These are phyloP conservation scores for Melopsittacus undulatus DNA, from an alignment of 2,797 vertebrate species.

Conservation along the genomic window DNA sequence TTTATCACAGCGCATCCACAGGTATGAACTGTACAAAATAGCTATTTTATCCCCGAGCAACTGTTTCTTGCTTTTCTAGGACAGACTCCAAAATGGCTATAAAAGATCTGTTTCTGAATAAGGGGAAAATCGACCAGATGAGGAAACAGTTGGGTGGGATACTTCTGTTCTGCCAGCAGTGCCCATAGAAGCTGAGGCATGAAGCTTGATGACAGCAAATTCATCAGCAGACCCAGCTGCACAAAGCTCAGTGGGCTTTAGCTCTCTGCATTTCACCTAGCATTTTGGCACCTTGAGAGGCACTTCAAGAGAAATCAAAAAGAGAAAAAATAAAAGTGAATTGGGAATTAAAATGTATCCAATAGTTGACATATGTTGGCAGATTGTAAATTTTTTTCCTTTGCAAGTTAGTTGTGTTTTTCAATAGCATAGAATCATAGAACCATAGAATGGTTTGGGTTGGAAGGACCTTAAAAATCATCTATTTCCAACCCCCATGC, in stretches of 20 bases:
- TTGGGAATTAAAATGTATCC: background rate
- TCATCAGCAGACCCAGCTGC: fast-evolving
- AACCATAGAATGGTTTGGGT: background rate
- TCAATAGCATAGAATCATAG: background rate
- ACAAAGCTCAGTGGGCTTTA: background rate
- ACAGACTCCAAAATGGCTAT: background rate
- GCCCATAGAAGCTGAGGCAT: background rate
- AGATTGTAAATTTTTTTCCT: background rate
- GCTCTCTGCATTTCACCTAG: background rate
- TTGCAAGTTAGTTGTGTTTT: background rate
- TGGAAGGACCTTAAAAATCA: background rate
- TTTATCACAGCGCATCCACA: background rate
- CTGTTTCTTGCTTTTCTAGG: background rate
- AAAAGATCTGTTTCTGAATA: background rate
- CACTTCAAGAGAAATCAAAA: background rate
- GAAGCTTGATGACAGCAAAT: background rate
- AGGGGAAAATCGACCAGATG: background rate
- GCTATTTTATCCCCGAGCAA: background rate
- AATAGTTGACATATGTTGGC: background rate
- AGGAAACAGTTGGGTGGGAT: background rate
- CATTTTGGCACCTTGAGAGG: background rate
- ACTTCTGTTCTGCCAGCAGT: background rate
- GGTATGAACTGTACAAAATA: background rate
- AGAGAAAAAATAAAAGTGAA: background rate
- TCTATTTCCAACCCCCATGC: background rate